Base-by-base conservation (phyloP, 2,888 invertebrate genomes). In the Salpingus planirostris region DNA sequence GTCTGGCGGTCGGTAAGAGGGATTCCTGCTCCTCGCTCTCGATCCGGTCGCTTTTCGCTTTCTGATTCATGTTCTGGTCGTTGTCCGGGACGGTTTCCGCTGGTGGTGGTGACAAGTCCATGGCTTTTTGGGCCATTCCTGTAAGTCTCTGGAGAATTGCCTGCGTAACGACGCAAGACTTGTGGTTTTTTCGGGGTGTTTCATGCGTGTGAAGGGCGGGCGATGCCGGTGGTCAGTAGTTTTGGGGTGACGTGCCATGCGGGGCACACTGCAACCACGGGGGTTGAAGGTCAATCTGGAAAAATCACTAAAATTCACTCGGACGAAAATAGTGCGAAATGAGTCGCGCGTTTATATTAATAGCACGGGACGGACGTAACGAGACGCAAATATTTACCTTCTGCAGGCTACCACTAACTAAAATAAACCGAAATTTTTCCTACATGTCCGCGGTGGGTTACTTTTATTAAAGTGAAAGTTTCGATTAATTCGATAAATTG, bases 71-170 rank as follows among this genome's bases (percentile, higher is more conserved):
- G 15, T 25, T 26, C 7, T n/a, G 14, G 18, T 29, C 38, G 28
- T 24, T 31, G 28, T 29, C 38, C 45, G 49, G 41, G 31, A 41
- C 25, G 36, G 38, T 39, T 37, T 40, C 28, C 26, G 33, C 33
- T 38, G 37, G 21, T 30, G 35, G 24, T 31, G 39, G 31, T 32
- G 30, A 23, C 31, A 8, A 11, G 3, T 8, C 44, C 44, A 42
- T 18, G 6, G 18, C 8, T 14, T 31, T 13, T 46, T 59, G 49
- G 54, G 62, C 66, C 67, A 67, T 65, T 67, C 66, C 53, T 60
- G 59, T 38, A 67, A 54, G 46, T 67, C 66, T 52, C 66, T 60
- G 46, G 55, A 48, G 50, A 65, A 65, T 44, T 65, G 64, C 54
- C 62, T 57, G 52, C 65, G 64, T 46, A 58, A 54, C 26, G 43